These are phyloP conservation scores for Phragmatobia fuliginosa DNA, from an alignment of 2,888 invertebrate genomes.

Conservation along the genomic window DNA sequence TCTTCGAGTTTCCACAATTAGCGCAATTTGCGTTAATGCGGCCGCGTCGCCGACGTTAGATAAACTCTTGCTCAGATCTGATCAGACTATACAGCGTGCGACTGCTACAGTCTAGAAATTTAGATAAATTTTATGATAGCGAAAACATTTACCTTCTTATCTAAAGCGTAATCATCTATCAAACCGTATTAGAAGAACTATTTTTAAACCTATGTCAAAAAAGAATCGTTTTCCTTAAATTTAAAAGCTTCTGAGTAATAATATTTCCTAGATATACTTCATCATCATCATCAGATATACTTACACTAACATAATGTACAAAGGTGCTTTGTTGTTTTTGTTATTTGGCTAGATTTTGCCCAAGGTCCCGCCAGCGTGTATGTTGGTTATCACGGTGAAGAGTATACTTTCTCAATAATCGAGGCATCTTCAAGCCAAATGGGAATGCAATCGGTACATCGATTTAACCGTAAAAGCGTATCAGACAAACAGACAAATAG, in stretches of 20 bases:
- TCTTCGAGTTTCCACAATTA: conserved; percentile 75
- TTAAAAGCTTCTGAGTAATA: conserved; percentile 19
- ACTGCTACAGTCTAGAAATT: conserved; percentile 40
- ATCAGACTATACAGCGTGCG: conserved; percentile 53
- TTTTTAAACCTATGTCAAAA: not conserved
- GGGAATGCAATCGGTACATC: no score
- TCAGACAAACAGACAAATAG: no score
- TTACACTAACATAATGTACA: conserved; percentile 15
- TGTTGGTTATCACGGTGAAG: no score
- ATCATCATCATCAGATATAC: no score
- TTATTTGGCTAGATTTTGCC: no score
- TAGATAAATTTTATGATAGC: conserved; percentile 42
- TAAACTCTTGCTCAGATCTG: conserved; percentile 64
- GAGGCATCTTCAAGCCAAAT: no score
- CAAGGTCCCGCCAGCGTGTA: no score
- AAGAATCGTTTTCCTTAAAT: conserved; percentile 19
- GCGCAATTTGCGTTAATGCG: conserved; percentile 68
- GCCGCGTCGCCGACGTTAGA: conserved; percentile 53
- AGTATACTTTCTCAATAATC: no score
- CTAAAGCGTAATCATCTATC: conserved; percentile 21
- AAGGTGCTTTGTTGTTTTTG: conserved; percentile 8
- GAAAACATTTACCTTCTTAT: conserved; percentile 30
- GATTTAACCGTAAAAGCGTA: no score
- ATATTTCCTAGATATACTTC: no score
- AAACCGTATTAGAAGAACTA: conserved; percentile 7